Conservation (phyloP, 2,113 vertebrate species). For the Verasper variegatus region DNA sequence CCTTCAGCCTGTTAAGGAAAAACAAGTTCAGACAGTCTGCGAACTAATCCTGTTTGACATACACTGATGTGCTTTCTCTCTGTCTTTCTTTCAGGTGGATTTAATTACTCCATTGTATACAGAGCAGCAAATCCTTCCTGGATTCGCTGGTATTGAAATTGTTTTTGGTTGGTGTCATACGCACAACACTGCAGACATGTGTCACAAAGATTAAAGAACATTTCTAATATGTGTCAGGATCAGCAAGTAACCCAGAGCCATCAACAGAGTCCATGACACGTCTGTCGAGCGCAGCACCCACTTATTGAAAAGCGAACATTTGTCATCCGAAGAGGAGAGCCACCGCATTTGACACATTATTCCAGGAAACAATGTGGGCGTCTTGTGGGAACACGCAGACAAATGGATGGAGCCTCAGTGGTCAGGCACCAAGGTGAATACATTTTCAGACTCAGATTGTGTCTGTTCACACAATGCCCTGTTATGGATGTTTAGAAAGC, state of each 20-base stretch:
- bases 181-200: neutral
- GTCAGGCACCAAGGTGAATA: slow-evolving; percentile 55
- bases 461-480: slow-evolving; percentile 47
- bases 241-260: neutral
- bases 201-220: neutral
- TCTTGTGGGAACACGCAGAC: slow-evolving; percentile 28
- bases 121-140: slow-evolving; percentile 13
- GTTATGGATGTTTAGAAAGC: slow-evolving; percentile 52
- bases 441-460: slow-evolving; percentile 20
- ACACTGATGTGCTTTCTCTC: slow-evolving; percentile 34
- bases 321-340: slow-evolving; percentile 15
- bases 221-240: neutral
- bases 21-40: slow-evolving; percentile 54
- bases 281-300: slow-evolving; percentile 9
- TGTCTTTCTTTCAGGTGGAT: slow-evolving; percentile 39
- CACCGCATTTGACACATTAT: slow-evolving; percentile 22
- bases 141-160: slow-evolving; percentile 5
- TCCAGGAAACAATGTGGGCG: slow-evolving; percentile 33
- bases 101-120: slow-evolving; percentile 28
- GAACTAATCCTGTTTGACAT: slow-evolving; percentile 62
- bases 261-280: neutral
- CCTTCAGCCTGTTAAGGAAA: slow-evolving; percentile 53
- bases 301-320: slow-evolving; percentile 38
- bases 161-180: slow-evolving; percentile 2
- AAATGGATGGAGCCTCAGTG: slow-evolving; percentile 42